A percentile compares a stretch with the other conserved stretches of the same genome.
phyloP scores from a whole-genome alignment of 1,140 invertebrate genomes.

The Ips nitidus region DNA sequence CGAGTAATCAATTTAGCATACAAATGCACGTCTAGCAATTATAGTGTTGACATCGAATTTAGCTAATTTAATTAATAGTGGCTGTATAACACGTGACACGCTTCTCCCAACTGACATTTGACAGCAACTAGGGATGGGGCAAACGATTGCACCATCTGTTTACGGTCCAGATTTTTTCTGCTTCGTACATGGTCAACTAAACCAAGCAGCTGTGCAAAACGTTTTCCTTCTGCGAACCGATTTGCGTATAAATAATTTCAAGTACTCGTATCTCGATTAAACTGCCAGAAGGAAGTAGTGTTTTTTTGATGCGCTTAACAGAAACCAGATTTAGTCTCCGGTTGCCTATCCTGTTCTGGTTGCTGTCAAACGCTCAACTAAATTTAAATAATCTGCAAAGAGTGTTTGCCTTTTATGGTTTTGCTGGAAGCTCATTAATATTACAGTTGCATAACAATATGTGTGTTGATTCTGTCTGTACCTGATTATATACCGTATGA shows the following conservation, averaged over 20 bases:
- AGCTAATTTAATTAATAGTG: no score
- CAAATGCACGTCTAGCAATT: no score
- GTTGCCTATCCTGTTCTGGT: neutral
- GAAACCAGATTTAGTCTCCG: conserved; percentile 18
- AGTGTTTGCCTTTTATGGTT: neutral
- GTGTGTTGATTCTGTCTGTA: conserved; percentile 1
- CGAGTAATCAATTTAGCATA: no score
- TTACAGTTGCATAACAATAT: conserved; percentile 18
- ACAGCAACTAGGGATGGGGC: neutral
- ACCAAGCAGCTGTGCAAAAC: no score
- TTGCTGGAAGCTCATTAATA: conserved; percentile 15
- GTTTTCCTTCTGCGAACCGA: conserved; percentile 11
- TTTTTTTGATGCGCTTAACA: conserved; percentile 10
- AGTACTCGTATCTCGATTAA: conserved; percentile 11
- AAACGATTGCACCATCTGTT: neutral
- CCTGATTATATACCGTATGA: conserved; percentile 19
- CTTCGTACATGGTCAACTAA: no score
- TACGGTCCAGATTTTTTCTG: neutral
- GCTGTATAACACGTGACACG: neutral
- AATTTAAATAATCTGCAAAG: neutral
- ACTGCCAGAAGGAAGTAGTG: conserved; percentile 17
- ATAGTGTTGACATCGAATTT: no score
- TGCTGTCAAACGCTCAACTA: neutral
- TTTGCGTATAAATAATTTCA: conserved; percentile 14
- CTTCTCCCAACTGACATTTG: neutral